Base-by-base conservation (phyloP, 2,113 vertebrate genomes). In the Saccopteryx leptura region DNA sequence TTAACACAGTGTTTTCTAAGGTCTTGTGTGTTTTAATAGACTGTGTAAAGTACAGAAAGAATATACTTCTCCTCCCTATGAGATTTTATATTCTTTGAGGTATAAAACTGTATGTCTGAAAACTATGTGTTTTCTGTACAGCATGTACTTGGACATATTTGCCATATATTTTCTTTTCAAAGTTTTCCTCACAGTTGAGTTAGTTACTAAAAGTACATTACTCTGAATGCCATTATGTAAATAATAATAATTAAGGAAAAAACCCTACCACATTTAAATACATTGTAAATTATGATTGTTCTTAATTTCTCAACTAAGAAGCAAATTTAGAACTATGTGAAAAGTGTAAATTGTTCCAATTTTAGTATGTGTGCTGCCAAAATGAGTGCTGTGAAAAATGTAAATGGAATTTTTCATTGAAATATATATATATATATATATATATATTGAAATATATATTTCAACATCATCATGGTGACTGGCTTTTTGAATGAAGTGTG, bases 231-330 rank as follows among this genome's bases (percentile, higher is more conserved):
- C 21, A 56, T 56, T 78, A 4, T 18, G 13, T 60, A 71, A 75
- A 39, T 39, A 3, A 39, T 39, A 39, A 39, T 39, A 39, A 39
- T 39, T 3, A 39, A 39, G 39, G 39, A 66, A 86, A 88, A 61
- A 2, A 7, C 5, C 56, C 11, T 33, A 68, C 31, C 3, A 60
- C 9, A 11, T 65, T 90, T 87, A 82, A 93, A 78, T 60, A 46
- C 31, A 66, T 82, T 84, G 12, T 60, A 71, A 69, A 31, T 56
- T 74, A 58, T 39, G 39, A 9, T 69, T 88, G 82, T 63, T 88
- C 31, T n/a, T 75, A 24, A 13, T 80, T 93, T 89, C 83, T 65
- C 88, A 95, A 91, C 72, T 69, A 56, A 80, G 33, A 84, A 88
- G 23, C 1, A 56, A 69, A 68, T 74, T 85, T 76, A 48, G 14